Percentiles rank a stretch among this genome's conserved stretches.
Evolutionary conservation across 2,113 vertebrate genomes (phyloP).

Genomic region (Mustela lutreola): DNA sequence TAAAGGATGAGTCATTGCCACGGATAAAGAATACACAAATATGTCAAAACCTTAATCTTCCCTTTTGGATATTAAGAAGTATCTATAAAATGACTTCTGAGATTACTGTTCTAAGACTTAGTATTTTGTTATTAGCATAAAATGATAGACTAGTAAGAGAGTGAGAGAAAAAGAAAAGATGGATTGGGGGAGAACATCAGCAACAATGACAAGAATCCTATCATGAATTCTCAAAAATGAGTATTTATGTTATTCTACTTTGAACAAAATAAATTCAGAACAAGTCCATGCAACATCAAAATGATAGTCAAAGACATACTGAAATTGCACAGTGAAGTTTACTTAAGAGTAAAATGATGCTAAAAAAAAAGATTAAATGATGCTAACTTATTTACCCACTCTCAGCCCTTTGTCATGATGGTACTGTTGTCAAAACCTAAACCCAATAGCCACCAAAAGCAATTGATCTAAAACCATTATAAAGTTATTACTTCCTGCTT

Average conservation of each 20-base stretch:
- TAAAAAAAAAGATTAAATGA: neutral
- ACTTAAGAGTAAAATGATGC: neutral
- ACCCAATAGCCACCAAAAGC: neutral
- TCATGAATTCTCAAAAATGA: neutral
- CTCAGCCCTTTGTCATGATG: neutral
- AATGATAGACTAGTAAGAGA: neutral
- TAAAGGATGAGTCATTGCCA: neutral
- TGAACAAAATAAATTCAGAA: neutral
- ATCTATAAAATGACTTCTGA: neutral
- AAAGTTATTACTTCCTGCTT: neutral
- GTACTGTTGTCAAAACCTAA: neutral
- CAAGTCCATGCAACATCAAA: neutral
- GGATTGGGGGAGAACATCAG: neutral
- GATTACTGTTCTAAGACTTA: neutral
- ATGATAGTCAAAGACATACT: neutral
- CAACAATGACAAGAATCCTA: neutral
- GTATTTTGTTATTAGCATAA: neutral
- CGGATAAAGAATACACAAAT: neutral
- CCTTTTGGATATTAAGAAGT: neutral
- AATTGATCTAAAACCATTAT: neutral
- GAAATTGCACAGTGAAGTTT: neutral
- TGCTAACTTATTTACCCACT: neutral
- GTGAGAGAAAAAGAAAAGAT: neutral
- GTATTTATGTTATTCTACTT: neutral
- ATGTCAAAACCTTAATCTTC: neutral